Evolutionary conservation across 2,888 invertebrate species (phyloP).

Genomic region (Brachypalpus laphriformis): DNA sequence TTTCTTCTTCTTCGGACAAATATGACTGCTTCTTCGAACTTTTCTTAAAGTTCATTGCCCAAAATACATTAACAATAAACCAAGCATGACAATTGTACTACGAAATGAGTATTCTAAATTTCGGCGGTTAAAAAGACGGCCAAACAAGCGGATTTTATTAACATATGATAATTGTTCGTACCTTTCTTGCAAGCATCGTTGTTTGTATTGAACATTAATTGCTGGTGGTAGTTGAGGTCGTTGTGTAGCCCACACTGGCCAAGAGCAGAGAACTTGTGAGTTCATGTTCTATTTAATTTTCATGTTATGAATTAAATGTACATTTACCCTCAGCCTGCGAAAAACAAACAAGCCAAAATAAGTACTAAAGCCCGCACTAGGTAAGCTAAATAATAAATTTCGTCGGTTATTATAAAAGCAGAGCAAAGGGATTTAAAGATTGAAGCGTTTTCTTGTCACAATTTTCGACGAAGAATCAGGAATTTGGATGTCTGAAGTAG

Average conservation of each 20-base stretch:
- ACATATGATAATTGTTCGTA: slow-evolving; percentile 7
- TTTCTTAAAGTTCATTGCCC: slow-evolving; percentile 68
- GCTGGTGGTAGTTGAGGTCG: slow-evolving; percentile 42
- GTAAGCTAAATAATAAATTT: background rate
- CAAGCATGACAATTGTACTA: slow-evolving; percentile 22
- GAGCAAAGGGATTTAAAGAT: no score
- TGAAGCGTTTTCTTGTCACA: no score
- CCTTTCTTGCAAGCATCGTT: slow-evolving; percentile 17
- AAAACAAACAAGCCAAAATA: background rate
- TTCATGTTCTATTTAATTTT: slow-evolving; percentile 13
- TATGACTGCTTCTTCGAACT: slow-evolving; percentile 52
- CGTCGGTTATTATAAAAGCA: no score
- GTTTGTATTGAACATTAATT: slow-evolving; percentile 48
- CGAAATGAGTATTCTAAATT: background rate
- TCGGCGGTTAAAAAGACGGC: background rate
- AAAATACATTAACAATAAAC: slow-evolving; percentile 39
- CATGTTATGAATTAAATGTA: background rate
- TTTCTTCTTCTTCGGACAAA: slow-evolving; percentile 65
- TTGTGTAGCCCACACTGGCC: slow-evolving; percentile 20
- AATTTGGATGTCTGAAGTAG: no score
- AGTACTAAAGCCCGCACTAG: background rate
- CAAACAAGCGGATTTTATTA: background rate
- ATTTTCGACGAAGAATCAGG: no score
- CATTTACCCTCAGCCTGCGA: background rate
- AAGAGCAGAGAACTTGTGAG: background rate